Evolutionary conservation across 2,113 vertebrate species (phyloP).

Genomic region (Thamnophis sirtalis): DNA sequence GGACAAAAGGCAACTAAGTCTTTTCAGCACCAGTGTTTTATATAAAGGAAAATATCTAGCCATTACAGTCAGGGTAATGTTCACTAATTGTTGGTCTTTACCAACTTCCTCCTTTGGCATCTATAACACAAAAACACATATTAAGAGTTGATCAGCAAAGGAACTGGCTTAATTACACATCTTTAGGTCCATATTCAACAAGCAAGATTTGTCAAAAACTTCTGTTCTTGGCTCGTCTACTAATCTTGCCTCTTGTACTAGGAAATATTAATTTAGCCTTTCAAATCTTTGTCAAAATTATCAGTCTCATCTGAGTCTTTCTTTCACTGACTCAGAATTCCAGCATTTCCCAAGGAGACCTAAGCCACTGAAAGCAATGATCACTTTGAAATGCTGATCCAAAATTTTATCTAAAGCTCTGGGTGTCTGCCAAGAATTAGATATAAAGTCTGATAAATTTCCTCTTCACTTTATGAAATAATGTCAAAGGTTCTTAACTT

Average conservation of each 20-base stretch:
- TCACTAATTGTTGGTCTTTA: not conserved
- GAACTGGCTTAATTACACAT: not conserved
- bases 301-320: slow-evolving; percentile 3
- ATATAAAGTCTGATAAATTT: not conserved
- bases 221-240: not conserved
- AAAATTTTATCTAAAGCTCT: not conserved
- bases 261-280: not conserved
- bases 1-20: not conserved
- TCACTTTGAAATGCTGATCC: slow-evolving; percentile 21
- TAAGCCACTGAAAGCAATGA: not conserved
- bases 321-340: slow-evolving; percentile 1
- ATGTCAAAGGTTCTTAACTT: slow-evolving; percentile 20
- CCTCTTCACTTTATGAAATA: not conserved
- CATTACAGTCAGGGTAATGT: not conserved
- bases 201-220: not conserved
- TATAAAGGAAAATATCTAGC: not conserved
- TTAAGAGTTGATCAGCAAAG: not conserved
- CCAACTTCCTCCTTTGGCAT: not conserved
- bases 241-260: not conserved
- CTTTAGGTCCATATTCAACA: not conserved
- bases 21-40: not conserved
- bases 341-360: slow-evolving; percentile 1
- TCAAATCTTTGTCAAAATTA: not conserved
- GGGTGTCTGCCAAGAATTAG: not conserved
- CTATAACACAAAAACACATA: not conserved